Evolutionary conservation across 2,113 vertebrate genomes (phyloP).

Genomic region (Hyperoodon ampullatus): DNA sequence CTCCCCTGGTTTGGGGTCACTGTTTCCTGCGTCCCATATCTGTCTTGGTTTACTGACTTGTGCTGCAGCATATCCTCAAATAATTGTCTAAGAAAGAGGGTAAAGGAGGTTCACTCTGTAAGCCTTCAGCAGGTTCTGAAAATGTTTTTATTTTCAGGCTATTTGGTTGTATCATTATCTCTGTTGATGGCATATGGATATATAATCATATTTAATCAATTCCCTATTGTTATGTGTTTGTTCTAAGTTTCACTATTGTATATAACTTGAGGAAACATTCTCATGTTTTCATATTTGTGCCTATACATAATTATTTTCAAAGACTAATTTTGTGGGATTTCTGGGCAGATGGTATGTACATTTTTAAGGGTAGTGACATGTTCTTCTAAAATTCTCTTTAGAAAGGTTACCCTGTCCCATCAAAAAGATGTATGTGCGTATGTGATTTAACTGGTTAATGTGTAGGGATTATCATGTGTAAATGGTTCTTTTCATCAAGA

Average conservation of each 20-base stretch:
- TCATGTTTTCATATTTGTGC: not conserved
- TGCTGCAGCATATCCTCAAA: not conserved
- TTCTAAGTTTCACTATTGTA: not conserved
- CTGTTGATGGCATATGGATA: not conserved
- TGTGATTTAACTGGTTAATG: not conserved
- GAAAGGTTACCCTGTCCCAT: not conserved
- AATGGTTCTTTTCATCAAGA: not conserved
- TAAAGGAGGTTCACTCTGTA: not conserved
- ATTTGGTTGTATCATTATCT: not conserved
- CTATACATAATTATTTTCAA: not conserved
- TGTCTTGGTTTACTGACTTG: not conserved
- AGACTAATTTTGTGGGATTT: not conserved
- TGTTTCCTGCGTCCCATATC: not conserved
- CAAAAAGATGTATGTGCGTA: not conserved
- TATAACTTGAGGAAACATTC: not conserved
- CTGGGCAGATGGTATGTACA: not conserved
- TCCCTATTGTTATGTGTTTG: not conserved
- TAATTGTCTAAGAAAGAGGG: not conserved
- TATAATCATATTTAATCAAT: not conserved
- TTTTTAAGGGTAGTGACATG: not conserved
- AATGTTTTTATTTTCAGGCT: not conserved
- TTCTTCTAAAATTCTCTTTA: not conserved
- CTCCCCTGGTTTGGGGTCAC: not conserved
- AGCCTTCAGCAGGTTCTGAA: not conserved
- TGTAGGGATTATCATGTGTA: not conserved